Conservation (phyloP, 2,113 vertebrate species). For the Etia nguti region DNA sequence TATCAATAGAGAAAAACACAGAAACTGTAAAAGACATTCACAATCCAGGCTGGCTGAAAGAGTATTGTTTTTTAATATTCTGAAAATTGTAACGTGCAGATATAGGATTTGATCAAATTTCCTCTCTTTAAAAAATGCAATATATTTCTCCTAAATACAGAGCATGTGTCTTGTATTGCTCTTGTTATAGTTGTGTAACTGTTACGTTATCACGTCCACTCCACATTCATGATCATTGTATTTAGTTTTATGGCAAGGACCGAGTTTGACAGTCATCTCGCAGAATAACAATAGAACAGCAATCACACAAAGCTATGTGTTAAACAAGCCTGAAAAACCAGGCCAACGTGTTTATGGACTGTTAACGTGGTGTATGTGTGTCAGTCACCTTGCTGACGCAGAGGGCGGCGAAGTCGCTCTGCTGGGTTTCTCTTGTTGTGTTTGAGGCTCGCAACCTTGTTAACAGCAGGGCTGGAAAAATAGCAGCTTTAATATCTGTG, state of each 20-base stretch:
- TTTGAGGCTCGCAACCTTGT: conserved; percentile 37
- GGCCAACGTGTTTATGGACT: background rate
- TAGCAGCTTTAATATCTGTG: conserved; percentile 32
- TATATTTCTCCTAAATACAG: background rate
- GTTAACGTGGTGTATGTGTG: background rate
- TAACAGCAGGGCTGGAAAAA: conserved; percentile 17
- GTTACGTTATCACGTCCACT: background rate
- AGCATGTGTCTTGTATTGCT: accelerated
- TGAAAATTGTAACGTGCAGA: background rate
- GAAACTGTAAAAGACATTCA: background rate
- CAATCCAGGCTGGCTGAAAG: background rate
- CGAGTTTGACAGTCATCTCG: background rate
- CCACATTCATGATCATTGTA: background rate
- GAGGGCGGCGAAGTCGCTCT: background rate
- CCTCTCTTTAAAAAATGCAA: background rate
- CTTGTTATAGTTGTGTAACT: background rate
- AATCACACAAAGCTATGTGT: background rate
- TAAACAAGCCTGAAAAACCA: background rate
- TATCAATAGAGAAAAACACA: accelerated
- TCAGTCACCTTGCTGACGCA: background rate
- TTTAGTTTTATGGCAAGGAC: background rate
- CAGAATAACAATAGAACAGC: background rate
- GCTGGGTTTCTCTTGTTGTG: background rate
- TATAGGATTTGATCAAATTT: background rate
- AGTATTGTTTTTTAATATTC: background rate